phyloP scores from a whole-genome alignment of 2,797 vertebrate species.

The Gallinago nigripennis region DNA sequence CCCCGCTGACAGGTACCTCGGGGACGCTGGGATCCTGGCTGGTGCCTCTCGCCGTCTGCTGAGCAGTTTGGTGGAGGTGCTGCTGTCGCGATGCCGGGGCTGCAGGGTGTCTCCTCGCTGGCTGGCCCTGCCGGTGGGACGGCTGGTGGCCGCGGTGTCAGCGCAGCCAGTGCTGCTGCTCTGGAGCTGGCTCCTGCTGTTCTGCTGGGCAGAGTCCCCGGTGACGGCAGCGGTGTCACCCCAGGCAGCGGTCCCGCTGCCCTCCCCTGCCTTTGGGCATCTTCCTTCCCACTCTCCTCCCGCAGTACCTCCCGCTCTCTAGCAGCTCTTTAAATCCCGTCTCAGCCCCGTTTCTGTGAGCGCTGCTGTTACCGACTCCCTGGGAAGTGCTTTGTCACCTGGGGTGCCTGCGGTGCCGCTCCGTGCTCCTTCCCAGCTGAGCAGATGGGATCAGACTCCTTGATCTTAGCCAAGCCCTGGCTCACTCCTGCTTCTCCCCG shows the following conservation, averaged over 20 bases:
- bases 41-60: not conserved
- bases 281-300: not conserved
- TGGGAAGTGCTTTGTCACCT: not conserved
- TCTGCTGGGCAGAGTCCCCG: accelerated
- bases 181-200: not conserved
- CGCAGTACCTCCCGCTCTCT: not conserved
- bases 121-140: not conserved
- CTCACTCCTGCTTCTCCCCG: accelerated
- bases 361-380: not conserved
- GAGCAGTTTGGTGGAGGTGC: not conserved
- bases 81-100: accelerated
- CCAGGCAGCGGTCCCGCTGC: not conserved
- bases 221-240: not conserved
- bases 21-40: not conserved
- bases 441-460: not conserved
- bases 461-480: accelerated
- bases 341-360: too few relatives aligned
- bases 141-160: accelerated
- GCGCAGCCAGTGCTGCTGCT: not conserved
- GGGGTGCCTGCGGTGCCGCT: accelerated
- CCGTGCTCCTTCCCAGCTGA: not conserved
- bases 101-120: accelerated
- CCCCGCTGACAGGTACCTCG: not conserved
- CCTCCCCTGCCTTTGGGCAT: not conserved
- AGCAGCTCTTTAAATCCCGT: accelerated